Conservation (phyloP, 2,888 invertebrate genomes). For the Stenchaetothrips biformis region DNA sequence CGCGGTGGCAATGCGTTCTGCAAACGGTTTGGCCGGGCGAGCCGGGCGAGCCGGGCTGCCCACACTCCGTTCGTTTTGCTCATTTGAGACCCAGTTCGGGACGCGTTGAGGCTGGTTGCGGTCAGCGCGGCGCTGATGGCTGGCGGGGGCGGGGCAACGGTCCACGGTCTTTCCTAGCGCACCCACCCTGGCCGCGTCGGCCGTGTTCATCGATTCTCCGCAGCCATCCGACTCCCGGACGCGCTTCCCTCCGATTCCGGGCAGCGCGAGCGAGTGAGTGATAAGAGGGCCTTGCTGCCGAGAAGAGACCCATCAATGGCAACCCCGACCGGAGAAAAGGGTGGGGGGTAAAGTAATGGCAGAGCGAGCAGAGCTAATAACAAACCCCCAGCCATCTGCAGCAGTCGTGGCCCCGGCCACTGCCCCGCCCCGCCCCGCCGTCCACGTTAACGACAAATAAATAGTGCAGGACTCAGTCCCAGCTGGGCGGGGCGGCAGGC, state of each 20-base stretch:
- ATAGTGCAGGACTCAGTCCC: neutral
- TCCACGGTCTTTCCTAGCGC: too few species aligned
- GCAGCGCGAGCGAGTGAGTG: neutral
- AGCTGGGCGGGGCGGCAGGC: neutral
- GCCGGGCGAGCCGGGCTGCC: too few species aligned
- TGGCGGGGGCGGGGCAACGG: too few species aligned
- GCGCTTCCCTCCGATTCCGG: neutral
- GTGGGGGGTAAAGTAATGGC: slow-evolving; percentile 9
- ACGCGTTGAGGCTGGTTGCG: too few species aligned
- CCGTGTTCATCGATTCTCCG: too few species aligned
- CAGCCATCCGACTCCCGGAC: too few species aligned
- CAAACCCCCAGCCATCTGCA: slow-evolving; percentile 10
- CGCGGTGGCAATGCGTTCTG: neutral
- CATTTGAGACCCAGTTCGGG: too few species aligned
- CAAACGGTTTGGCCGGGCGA: neutral
- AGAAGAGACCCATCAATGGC: slow-evolving; percentile 17
- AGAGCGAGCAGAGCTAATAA: neutral
- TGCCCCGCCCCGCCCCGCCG: neutral
- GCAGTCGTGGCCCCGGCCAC: neutral
- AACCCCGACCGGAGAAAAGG: neutral
- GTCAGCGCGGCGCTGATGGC: too few species aligned
- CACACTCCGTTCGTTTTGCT: too few species aligned
- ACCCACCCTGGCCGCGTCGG: too few species aligned
- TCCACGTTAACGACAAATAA: slow-evolving; percentile 17
- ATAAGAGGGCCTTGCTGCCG: neutral